Percentiles rank a stretch among this genome's conserved stretches.
Evolutionary conservation across 1,140 invertebrate species (phyloP).

Genomic region (Reticulitermes speratus): DNA sequence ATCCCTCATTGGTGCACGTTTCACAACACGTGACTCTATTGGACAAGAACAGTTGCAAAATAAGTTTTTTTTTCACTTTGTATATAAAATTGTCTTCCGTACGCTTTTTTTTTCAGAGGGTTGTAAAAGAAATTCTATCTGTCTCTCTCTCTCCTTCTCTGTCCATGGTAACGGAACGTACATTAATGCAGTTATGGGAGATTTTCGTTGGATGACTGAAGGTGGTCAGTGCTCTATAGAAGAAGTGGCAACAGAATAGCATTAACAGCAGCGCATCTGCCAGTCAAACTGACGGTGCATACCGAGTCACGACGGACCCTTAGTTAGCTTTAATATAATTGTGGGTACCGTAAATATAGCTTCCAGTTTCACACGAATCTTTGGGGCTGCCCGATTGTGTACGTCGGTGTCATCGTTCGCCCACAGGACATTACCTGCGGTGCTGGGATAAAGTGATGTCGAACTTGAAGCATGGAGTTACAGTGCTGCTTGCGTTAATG

Average conservation of each 20-base stretch:
- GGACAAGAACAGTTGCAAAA: conserved; percentile 7
- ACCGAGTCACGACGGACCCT: not conserved
- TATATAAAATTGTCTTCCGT: not conserved
- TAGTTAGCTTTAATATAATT: not conserved
- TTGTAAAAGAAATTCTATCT: not conserved
- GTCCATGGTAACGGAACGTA: too few species aligned
- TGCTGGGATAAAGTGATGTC: too few species aligned
- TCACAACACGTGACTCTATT: not conserved
- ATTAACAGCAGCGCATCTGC: not conserved
- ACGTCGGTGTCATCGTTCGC: too few species aligned
- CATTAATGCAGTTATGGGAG: too few species aligned
- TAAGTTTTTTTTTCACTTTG: not conserved
- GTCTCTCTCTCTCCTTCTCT: too few species aligned
- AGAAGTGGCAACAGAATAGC: too few species aligned
- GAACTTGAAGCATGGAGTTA: too few species aligned
- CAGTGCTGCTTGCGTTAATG: too few species aligned
- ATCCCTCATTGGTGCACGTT: not conserved
- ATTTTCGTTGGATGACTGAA: too few species aligned
- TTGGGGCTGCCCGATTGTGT: not conserved
- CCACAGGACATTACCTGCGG: not conserved
- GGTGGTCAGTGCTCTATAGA: too few species aligned
- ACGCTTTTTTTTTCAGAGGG: not conserved
- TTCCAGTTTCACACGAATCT: not conserved
- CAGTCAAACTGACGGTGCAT: not conserved
- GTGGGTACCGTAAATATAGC: not conserved